Conservation (phyloP, 2,797 vertebrate species). For the Tangara arthus region DNA sequence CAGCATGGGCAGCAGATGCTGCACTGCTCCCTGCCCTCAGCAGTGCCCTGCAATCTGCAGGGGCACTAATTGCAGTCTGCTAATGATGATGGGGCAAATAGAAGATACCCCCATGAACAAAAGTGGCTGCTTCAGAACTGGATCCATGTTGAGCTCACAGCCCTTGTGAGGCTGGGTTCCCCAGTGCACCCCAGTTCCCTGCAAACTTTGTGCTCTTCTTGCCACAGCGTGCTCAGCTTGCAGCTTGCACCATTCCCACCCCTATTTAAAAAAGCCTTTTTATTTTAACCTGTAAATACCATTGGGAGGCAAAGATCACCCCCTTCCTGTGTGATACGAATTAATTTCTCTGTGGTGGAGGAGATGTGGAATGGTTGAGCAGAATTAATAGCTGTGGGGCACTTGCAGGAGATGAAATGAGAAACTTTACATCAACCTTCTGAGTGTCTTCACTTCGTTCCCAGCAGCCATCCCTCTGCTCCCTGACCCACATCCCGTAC, state of each 20-base stretch:
- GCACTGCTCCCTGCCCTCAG: neutral
- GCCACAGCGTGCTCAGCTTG: neutral
- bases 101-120: neutral
- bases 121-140: neutral
- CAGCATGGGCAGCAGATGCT: rapidly evolving
- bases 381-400: neutral
- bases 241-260: neutral
- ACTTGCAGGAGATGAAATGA: neutral
- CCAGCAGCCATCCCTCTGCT: rapidly evolving
- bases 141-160: neutral
- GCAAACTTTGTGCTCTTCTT: neutral
- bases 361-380: neutral
- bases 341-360: neutral
- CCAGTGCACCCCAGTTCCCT: neutral
- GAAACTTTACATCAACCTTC: neutral
- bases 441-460: neutral
- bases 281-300: neutral
- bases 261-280: neutral
- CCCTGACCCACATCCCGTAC: neutral
- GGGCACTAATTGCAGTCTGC: neutral
- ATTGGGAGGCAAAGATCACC: neutral
- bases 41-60: neutral
- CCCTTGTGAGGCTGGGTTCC: neutral
- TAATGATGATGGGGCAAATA: neutral
- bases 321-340: neutral